A percentile compares a stretch with the other conserved stretches of the same genome.
Conservation (phyloP, 1,140 invertebrate species). For the Lordiphosa collinella region DNA sequence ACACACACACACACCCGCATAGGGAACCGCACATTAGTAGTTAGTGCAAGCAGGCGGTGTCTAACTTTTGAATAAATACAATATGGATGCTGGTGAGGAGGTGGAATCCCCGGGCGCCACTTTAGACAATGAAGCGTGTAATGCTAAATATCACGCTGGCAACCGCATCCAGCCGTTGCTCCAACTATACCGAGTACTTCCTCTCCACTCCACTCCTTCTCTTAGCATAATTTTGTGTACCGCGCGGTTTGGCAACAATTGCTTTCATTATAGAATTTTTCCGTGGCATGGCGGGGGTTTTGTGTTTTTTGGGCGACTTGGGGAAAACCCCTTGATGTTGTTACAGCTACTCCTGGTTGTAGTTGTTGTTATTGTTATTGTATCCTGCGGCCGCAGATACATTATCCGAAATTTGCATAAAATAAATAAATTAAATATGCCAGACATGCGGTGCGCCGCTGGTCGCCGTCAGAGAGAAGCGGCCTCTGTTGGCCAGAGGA, state of each 20-base stretch:
- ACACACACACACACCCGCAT: constrained; percentile 9
- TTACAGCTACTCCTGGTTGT: constrained; percentile 46
- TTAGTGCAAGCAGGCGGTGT: constrained; percentile 73
- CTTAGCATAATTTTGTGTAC: constrained; percentile 59
- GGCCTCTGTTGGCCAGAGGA: constrained; percentile 26
- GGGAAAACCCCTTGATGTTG: constrained; percentile 63
- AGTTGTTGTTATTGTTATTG: constrained; percentile 52
- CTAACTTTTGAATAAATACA: constrained; percentile 76
- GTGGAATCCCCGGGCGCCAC: constrained; percentile 54
- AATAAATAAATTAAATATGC: constrained; percentile 80
- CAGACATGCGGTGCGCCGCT: constrained; percentile 77
- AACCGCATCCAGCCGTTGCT: constrained; percentile 53
- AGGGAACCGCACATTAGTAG: constrained; percentile 71
- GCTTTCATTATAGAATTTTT: constrained; percentile 71
- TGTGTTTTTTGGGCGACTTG: constrained; percentile 43
- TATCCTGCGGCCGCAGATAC: constrained; percentile 78
- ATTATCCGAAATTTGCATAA: constrained; percentile 79
- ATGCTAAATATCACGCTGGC: constrained; percentile 70
- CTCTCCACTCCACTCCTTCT: constrained; percentile 15
- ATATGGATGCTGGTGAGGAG: constrained; percentile 21
- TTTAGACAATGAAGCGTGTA: constrained; percentile 77
- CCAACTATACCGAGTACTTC: background rate
- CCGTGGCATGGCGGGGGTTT: constrained; percentile 11
- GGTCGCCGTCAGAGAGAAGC: constrained; percentile 32
- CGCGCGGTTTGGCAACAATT: constrained; percentile 76